Percentiles rank a stretch among this genome's conserved stretches.
Evolutionary conservation across 2,888 invertebrate genomes (phyloP).

Genomic region (Drosophila fungiperda): DNA sequence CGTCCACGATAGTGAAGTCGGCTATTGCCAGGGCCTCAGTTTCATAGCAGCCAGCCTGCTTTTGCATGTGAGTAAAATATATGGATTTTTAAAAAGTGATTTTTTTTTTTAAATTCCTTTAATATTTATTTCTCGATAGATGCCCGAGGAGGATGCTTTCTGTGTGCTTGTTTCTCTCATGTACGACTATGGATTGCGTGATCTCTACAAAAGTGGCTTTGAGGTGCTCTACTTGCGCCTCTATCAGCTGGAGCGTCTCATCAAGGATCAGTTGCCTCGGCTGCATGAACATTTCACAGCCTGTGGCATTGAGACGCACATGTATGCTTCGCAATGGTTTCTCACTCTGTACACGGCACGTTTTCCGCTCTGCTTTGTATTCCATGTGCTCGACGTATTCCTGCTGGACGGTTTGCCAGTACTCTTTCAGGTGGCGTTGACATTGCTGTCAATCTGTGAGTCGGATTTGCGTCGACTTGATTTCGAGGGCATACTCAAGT

Average conservation of each 20-base stretch:
- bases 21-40: conserved; percentile 99
- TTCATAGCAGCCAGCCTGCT: conserved; percentile 98
- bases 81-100: neutral
- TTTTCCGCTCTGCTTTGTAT: conserved; percentile 98
- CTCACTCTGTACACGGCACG: conserved; percentile 99
- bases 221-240: conserved; percentile 97
- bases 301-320: conserved; percentile 97
- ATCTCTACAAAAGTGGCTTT: conserved; percentile 98
- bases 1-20: conserved; percentile 98
- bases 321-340: conserved; percentile 99
- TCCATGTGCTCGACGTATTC: conserved; percentile 98
- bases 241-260: conserved; percentile 96
- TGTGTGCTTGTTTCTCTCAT: conserved; percentile 98
- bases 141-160: conserved; percentile 99
- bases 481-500: conserved; percentile 99
- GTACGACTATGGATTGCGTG: conserved; percentile 97
- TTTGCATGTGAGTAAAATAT: conserved; percentile 91
- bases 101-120: neutral
- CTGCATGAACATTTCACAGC: conserved; percentile 92
- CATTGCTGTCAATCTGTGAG: conserved; percentile 95
- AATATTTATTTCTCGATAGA: conserved; percentile 87
- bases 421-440: conserved; percentile 97
- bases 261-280: conserved; percentile 93
- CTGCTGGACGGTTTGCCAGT: conserved; percentile 97
- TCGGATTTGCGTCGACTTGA: conserved; percentile 96